Conservation (phyloP, 2,113 vertebrate genomes). For the Dipodomys stephensi region DNA sequence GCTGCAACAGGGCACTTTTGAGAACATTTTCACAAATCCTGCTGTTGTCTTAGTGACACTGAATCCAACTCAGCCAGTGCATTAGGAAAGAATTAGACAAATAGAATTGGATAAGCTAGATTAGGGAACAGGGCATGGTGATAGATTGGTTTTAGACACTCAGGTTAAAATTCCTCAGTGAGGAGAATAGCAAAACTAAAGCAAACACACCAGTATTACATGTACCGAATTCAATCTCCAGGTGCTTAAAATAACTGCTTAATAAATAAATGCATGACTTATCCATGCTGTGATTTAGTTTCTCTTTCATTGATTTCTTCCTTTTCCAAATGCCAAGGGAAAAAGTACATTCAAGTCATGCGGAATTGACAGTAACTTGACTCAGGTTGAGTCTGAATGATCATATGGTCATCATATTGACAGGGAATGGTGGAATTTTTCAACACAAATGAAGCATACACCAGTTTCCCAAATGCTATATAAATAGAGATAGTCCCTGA, state of each 20-base stretch:
- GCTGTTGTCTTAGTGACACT: neutral
- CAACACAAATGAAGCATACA: constrained; percentile 11
- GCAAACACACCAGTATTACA: neutral
- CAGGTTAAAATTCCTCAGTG: neutral
- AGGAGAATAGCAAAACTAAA: neutral
- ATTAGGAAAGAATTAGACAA: neutral
- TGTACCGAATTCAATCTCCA: neutral
- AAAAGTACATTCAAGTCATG: neutral
- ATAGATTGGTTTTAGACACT: neutral
- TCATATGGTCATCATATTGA: neutral
- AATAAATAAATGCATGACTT: constrained; percentile 31
- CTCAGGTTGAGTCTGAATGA: neutral
- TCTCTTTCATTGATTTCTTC: constrained; percentile 18
- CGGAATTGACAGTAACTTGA: neutral
- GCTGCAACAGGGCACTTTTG: neutral
- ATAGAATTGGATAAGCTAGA: neutral
- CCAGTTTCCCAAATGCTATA: neutral
- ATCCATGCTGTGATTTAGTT: neutral
- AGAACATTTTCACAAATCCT: neutral
- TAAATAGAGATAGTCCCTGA: neutral
- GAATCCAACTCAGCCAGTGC: neutral
- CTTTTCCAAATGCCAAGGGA: constrained; percentile 50
- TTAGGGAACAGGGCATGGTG: neutral
- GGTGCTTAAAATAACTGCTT: neutral
- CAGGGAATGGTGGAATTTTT: neutral